Evolutionary conservation across 2,888 invertebrate genomes (phyloP).

Genomic region (Panzeria rudis): DNA sequence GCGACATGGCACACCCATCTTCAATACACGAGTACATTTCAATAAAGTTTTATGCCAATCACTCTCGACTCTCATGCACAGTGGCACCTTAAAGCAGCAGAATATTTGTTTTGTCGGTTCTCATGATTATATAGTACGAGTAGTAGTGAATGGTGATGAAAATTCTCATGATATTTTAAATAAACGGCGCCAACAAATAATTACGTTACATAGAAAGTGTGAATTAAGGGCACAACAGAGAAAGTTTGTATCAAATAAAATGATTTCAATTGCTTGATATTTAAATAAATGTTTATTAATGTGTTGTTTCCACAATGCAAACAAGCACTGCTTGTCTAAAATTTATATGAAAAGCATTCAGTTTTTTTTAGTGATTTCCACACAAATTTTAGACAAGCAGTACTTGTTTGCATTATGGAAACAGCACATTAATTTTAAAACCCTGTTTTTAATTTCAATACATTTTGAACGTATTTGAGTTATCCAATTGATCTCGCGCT

Average conservation of each 20-base stretch:
- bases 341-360: too few species aligned
- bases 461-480: background rate
- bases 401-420: too few species aligned
- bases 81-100: background rate
- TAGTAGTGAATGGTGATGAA: background rate
- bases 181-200: conserved; percentile 16
- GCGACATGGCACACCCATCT: conserved; percentile 45
- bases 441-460: background rate
- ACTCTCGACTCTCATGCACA: conserved; percentile 48
- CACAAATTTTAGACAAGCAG: too few species aligned
- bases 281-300: too few species aligned
- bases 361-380: too few species aligned
- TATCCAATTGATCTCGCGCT: too few species aligned
- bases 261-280: background rate
- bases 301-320: too few species aligned
- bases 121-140: background rate
- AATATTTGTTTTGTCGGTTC: conserved; percentile 15
- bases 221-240: background rate
- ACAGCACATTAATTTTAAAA: too few species aligned
- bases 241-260: conserved; percentile 5
- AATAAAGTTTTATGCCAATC: conserved; percentile 23
- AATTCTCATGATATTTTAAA: conserved; percentile 23
- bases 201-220: background rate
- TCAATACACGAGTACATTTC: background rate
- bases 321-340: too few species aligned